These are phyloP conservation scores for human DNA, from an alignment of 2,113 vertebrate species.

Conservation along the genomic window GRCh38 chr3:160560001-160560500, in stretches of 20 bases:
- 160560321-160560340: constrained; percentile 32
- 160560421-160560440: not conserved
- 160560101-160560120: not conserved
- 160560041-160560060: constrained; percentile 38
- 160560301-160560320: not conserved
- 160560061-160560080: not conserved
- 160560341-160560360: constrained; percentile 36
- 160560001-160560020: not conserved
- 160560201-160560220: not conserved
- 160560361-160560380: not conserved
- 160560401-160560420: constrained; percentile 46
- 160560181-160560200: not conserved
- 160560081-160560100: not conserved
- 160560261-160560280: not conserved
- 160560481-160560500: not conserved
- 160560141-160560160: constrained; percentile 15
- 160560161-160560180: not conserved
- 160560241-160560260: not conserved
- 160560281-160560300: not conserved
- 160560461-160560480: constrained; percentile 28
- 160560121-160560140: constrained; percentile 17
- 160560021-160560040: constrained; percentile 18
- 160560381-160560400: not conserved
- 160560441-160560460: constrained; percentile 8
- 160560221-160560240: constrained; percentile 16